A percentile compares a stretch with the other conserved stretches of the same genome.
phyloP scores from a whole-genome alignment of 2,113 vertebrate genomes.

The Panthera tigris region DNA sequence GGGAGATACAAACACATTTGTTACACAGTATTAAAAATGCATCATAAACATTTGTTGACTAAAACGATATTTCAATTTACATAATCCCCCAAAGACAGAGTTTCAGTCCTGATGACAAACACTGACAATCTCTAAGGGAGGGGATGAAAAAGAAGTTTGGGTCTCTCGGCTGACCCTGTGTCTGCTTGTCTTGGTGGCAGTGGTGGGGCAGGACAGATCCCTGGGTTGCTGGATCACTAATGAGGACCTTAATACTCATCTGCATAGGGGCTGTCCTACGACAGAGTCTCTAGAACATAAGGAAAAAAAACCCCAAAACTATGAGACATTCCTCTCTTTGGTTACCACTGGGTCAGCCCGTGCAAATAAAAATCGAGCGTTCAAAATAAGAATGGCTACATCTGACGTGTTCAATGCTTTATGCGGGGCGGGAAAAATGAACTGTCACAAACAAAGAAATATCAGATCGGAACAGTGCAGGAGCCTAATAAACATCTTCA shows the following conservation, averaged over 20 bases:
- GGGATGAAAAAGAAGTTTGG: not conserved
- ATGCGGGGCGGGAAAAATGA: slow-evolving; percentile 23
- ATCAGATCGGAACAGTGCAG: slow-evolving; percentile 40
- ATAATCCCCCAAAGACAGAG: slow-evolving; percentile 45
- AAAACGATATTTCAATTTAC: slow-evolving; percentile 51
- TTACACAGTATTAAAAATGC: slow-evolving; percentile 65
- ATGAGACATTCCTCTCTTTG: not conserved
- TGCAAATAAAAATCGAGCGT: not conserved
- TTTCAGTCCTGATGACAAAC: slow-evolving; percentile 49
- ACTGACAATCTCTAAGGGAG: not conserved
- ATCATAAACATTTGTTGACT: slow-evolving; percentile 72
- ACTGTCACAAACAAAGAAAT: slow-evolving; percentile 70
- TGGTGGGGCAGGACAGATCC: not conserved
- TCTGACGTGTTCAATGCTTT: slow-evolving; percentile 48
- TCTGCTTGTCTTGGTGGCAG: not conserved
- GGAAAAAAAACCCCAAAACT: not conserved
- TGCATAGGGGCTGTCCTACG: not conserved
- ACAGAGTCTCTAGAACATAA: not conserved
- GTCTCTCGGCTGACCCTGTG: not conserved
- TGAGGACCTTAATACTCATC: not conserved
- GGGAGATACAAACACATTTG: slow-evolving; percentile 49
- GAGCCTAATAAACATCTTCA: slow-evolving; percentile 76
- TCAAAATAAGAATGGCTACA: slow-evolving; percentile 29
- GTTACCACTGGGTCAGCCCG: not conserved
- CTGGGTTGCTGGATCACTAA: not conserved